These are phyloP conservation scores for Mechanitis messenoides DNA, from an alignment of 2,888 invertebrate species.

Conservation along the genomic window DNA sequence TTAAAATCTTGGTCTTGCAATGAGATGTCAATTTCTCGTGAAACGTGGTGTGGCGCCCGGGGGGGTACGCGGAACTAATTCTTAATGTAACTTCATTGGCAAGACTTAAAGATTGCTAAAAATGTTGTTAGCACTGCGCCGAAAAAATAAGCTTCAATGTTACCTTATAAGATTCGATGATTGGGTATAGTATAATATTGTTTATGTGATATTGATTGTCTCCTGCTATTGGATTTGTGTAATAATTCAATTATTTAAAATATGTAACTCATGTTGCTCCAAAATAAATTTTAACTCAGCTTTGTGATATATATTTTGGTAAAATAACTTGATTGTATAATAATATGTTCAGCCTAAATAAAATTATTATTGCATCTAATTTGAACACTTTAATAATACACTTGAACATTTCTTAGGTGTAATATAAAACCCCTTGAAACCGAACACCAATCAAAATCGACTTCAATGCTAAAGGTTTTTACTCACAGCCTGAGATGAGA, in stretches of 20 bases:
- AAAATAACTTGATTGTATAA: too few relatives aligned
- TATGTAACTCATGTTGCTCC: too few relatives aligned
- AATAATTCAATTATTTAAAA: too few relatives aligned
- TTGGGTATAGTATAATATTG: too few relatives aligned
- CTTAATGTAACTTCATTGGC: conserved; percentile 34
- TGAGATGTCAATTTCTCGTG: conserved; percentile 29
- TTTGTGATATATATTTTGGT: too few relatives aligned
- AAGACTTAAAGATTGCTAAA: conserved; percentile 26
- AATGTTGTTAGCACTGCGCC: conserved; percentile 26
- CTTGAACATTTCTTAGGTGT: conserved; percentile 35
- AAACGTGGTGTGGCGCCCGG: conserved; percentile 28
- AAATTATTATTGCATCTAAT: too few relatives aligned
- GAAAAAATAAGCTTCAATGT: conserved; percentile 4
- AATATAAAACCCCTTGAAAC: conserved; percentile 60
- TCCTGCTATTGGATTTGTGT: too few relatives aligned
- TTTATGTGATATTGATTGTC: too few relatives aligned
- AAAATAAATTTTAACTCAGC: too few relatives aligned
- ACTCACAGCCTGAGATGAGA: conserved; percentile 52
- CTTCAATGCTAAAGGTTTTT: conserved; percentile 60
- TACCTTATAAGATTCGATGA: too few relatives aligned
- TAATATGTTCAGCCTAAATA: too few relatives aligned
- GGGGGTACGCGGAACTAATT: conserved; percentile 40
- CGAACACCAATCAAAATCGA: conserved; percentile 63
- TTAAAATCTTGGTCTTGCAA: conserved; percentile 24
- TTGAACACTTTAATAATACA: conserved; percentile 5